phyloP scores from a whole-genome alignment of 2,113 vertebrate species.

The Peromyscus leucopus region DNA sequence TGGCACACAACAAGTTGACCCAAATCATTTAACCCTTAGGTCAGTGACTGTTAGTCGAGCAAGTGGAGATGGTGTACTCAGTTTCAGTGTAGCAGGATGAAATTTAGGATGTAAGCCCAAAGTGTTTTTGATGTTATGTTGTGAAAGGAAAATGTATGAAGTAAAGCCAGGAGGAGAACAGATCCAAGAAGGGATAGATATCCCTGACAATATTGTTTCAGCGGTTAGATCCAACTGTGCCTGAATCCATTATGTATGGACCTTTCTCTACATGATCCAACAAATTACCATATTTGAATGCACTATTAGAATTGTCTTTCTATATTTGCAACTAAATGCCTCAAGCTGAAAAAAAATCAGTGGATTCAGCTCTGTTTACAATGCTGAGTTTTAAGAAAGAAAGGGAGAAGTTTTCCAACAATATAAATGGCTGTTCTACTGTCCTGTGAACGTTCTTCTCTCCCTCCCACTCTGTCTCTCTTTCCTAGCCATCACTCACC shows the following conservation, averaged over 20 bases:
- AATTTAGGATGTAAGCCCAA: background rate
- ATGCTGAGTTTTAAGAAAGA: background rate
- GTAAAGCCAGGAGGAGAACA: slow-evolving; percentile 22
- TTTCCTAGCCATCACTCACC: background rate
- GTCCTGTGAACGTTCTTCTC: background rate
- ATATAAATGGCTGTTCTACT: background rate
- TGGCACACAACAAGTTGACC: background rate
- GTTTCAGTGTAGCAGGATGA: background rate
- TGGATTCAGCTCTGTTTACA: background rate
- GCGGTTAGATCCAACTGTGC: background rate
- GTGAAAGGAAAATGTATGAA: slow-evolving; percentile 1
- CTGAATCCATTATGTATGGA: background rate
- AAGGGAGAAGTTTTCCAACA: background rate
- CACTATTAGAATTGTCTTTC: slow-evolving; percentile 9
- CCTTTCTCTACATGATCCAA: background rate
- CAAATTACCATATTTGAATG: background rate
- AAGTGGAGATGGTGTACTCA: background rate
- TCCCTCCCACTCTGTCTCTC: background rate
- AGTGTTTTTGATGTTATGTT: background rate
- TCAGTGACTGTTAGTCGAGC: background rate
- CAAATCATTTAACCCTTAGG: background rate
- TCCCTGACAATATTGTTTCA: background rate
- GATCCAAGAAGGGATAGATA: background rate
- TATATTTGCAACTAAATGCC: background rate
- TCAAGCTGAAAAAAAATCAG: background rate